A percentile compares a stretch with the other conserved stretches of the same genome.
phyloP scores from a whole-genome alignment of 2,797 vertebrate genomes.

The Tokudaia muenninki region DNA sequence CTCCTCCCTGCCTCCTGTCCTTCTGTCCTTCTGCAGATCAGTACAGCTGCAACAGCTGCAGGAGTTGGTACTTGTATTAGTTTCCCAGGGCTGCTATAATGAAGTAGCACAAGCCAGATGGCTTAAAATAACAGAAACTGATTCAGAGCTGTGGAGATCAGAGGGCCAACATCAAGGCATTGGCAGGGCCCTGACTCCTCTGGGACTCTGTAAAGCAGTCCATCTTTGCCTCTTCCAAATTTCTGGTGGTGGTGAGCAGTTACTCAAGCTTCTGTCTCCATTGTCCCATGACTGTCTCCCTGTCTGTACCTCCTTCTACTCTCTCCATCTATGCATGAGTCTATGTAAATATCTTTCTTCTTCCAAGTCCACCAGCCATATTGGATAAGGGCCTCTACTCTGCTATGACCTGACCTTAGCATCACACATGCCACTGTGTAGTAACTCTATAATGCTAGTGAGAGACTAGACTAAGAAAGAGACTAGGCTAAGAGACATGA shows the following conservation, averaged over 20 bases:
- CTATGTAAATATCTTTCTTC: neutral
- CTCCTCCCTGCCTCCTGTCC: neutral
- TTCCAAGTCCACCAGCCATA: neutral
- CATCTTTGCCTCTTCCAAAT: neutral
- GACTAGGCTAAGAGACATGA: neutral
- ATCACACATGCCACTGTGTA: neutral
- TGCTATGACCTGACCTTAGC: neutral
- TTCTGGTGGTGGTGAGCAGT: neutral
- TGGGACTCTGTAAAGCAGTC: neutral
- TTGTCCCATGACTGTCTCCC: too few relatives aligned
- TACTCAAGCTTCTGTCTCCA: neutral
- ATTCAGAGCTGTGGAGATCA: neutral
- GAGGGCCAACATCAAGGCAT: neutral
- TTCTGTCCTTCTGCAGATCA: neutral
- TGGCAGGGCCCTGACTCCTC: neutral
- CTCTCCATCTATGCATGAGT: neutral
- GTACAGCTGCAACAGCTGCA: neutral
- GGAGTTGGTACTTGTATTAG: neutral
- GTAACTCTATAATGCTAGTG: neutral
- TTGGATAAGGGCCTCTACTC: neutral
- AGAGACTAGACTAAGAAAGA: neutral
- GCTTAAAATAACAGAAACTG: neutral
- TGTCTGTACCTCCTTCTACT: neutral
- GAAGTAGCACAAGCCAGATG: neutral
- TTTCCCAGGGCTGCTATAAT: neutral